Conservation (phyloP, 1,140 invertebrate genomes). For the Yoshiicerus persimilis region DNA sequence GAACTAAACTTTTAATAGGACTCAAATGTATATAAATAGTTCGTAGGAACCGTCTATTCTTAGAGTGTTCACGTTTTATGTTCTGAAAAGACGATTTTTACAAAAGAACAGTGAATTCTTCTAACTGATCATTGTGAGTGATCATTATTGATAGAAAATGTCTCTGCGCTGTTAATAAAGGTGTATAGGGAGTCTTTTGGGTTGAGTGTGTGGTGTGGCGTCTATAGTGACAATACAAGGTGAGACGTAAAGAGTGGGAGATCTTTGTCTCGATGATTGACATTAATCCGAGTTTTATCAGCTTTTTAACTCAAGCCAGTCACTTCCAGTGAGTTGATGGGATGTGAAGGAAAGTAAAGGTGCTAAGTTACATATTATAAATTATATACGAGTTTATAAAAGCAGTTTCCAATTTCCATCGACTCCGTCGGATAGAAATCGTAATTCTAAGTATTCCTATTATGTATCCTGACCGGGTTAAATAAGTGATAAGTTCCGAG, state of each 20-base stretch:
- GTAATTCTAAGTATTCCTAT: not conserved
- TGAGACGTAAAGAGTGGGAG: constrained; percentile 7
- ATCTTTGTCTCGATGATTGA: constrained; percentile 28
- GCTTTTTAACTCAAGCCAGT: constrained; percentile 19
- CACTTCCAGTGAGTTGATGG: constrained; percentile 11
- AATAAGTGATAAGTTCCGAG: too few species aligned
- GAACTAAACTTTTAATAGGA: not conserved
- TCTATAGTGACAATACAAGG: not conserved
- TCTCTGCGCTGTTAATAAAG: not conserved
- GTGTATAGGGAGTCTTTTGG: not conserved
- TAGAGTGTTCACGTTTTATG: not conserved
- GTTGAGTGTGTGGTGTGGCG: not conserved
- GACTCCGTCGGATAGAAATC: not conserved
- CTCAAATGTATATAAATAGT: not conserved
- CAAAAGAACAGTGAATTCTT: not conserved
- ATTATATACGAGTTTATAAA: not conserved
- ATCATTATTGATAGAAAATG: constrained; percentile 16
- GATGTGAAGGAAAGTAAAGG: constrained; percentile 1
- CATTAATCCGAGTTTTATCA: constrained; percentile 24
- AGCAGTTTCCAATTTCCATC: not conserved
- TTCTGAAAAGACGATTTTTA: not conserved
- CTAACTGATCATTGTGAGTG: not conserved
- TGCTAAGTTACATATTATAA: not conserved
- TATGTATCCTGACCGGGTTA: too few species aligned
- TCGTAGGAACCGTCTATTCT: not conserved